phyloP scores from a whole-genome alignment of 2,888 invertebrate genomes.

The Ormia ochracea region DNA sequence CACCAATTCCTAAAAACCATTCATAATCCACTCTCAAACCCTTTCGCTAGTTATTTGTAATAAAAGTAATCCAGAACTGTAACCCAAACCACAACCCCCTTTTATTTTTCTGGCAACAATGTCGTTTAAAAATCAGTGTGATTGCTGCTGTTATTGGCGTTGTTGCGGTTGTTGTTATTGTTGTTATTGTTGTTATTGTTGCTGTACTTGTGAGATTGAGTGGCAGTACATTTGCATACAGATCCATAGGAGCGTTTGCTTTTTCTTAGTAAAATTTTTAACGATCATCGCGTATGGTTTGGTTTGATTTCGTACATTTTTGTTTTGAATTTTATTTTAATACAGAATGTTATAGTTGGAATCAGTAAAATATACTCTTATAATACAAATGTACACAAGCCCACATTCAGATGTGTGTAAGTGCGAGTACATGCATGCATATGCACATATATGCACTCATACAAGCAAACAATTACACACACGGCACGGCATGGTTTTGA shows the following conservation, averaged over 20 bases:
- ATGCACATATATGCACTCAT: no score
- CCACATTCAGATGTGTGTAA: no score
- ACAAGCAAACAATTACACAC: not conserved
- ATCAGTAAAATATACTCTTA: conserved; percentile 21
- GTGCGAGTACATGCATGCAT: no score
- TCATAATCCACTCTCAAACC: no score
- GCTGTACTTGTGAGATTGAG: not conserved
- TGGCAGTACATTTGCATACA: conserved; percentile 18
- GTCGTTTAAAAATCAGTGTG: conserved; percentile 34
- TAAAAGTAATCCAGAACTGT: no score
- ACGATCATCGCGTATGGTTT: conserved; percentile 56
- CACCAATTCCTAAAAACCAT: no score
- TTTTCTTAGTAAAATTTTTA: conserved; percentile 40
- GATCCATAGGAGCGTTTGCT: conserved; percentile 20
- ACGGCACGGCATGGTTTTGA: conserved; percentile 36
- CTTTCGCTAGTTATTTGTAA: no score
- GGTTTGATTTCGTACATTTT: conserved; percentile 38
- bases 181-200: not conserved
- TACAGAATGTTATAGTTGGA: conserved; percentile 51
- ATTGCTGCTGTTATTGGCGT: conserved; percentile 3
- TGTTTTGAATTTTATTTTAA: conserved; percentile 35
- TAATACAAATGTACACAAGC: not conserved
- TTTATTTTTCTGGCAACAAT: conserved; percentile 51
- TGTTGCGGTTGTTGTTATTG: not conserved
- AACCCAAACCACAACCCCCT: conserved; percentile 4